phyloP scores from a whole-genome alignment of 2,113 vertebrate species.

The Alligator sinensis region DNA sequence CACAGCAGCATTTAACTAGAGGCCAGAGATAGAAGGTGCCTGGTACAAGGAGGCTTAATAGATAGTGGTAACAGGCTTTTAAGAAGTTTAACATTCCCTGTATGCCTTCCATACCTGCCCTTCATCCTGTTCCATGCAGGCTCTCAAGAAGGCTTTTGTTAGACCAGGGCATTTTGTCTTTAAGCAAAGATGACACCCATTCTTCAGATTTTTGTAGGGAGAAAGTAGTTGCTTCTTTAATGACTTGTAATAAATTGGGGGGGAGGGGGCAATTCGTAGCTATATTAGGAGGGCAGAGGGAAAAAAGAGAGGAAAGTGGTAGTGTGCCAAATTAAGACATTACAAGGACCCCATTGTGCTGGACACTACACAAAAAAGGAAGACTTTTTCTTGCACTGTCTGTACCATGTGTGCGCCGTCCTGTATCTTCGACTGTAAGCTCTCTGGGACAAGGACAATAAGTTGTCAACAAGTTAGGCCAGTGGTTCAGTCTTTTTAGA shows the following conservation, averaged over 20 bases:
- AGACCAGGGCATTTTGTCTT: background rate
- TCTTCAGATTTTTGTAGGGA: background rate
- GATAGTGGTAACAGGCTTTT: background rate
- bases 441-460: too few species aligned
- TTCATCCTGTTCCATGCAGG: background rate
- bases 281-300: slow-evolving; percentile 23
- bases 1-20: background rate
- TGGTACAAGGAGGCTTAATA: background rate
- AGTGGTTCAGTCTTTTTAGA: too few species aligned
- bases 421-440: too few species aligned
- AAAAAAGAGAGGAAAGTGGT: background rate
- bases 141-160: background rate
- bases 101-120: background rate
- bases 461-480: too few species aligned
- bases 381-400: background rate
- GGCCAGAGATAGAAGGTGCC: background rate
- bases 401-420: too few species aligned
- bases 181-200: background rate
- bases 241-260: background rate
- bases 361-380: background rate
- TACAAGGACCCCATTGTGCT: background rate
- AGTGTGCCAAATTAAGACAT: background rate
- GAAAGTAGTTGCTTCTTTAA: background rate
- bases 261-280: background rate
- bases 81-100: background rate